Conservation (phyloP, 1,140 invertebrate species). For the Drosophila fuyamai region DNA sequence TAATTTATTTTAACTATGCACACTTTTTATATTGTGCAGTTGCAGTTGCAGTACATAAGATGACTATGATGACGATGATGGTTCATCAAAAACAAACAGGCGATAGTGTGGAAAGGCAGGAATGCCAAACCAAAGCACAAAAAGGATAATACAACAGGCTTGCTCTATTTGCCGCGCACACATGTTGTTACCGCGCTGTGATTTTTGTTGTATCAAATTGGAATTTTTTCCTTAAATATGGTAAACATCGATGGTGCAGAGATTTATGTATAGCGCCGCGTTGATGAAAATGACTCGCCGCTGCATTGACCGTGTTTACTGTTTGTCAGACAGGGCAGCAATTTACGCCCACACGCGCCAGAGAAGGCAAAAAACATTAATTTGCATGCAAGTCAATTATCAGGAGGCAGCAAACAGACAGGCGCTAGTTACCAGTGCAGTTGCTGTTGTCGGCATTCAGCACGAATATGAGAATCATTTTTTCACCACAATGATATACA, state of each 20-base stretch:
- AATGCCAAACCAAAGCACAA: neutral
- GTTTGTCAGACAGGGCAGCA: constrained; percentile 65
- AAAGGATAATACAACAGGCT: constrained; percentile 15
- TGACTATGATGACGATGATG: constrained; percentile 31
- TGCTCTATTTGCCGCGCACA: constrained; percentile 40
- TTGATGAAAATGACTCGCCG: constrained; percentile 56
- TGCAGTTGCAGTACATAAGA: constrained; percentile 27
- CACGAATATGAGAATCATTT: constrained; percentile 58
- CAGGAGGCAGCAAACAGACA: constrained; percentile 50
- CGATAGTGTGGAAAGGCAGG: constrained; percentile 41
- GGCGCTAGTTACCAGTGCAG: constrained; percentile 12
- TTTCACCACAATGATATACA: constrained; percentile 8
- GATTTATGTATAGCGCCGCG: constrained; percentile 47
- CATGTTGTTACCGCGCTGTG: constrained; percentile 8
- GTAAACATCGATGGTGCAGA: constrained; percentile 50
- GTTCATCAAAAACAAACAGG: constrained; percentile 56
- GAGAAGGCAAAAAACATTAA: constrained; percentile 66
- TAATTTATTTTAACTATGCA: constrained; percentile 60
- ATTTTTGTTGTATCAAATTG: constrained; percentile 57
- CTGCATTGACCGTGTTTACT: constrained; percentile 50
- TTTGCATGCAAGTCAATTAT: constrained; percentile 82
- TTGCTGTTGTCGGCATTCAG: constrained; percentile 23
- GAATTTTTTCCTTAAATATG: constrained; percentile 56
- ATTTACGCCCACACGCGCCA: constrained; percentile 44
- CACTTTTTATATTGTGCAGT: constrained; percentile 31